Evolutionary conservation across 37 sponge, comb jelly and placozoan genomes (phyloP).

Genomic region (Agelas oroides): DNA sequence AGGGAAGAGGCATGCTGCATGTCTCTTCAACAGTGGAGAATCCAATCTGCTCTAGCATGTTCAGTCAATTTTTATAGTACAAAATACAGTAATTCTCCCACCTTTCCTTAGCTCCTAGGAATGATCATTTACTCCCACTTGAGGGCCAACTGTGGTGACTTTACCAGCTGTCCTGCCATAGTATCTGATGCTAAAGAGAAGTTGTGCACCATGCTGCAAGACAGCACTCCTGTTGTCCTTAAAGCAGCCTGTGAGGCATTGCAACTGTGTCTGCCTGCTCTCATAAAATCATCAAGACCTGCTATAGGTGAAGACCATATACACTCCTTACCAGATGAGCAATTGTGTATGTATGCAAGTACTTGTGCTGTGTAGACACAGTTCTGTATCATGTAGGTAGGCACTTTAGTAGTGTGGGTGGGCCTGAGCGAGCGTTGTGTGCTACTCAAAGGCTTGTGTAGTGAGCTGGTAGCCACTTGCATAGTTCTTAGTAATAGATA

Average conservation of each 20-base stretch:
- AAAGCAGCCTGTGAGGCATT: conserved; percentile 78
- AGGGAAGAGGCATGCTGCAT: no score
- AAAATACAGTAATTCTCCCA: no score
- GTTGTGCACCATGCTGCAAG: conserved; percentile 14
- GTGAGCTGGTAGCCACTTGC: no score
- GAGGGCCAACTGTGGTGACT: not conserved
- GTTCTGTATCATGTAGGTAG: not conserved
- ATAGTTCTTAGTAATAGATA: no score
- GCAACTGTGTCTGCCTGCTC: conserved; percentile 54
- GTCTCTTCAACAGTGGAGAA: no score
- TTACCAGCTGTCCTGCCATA: conserved; percentile 13
- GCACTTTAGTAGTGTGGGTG: no score
- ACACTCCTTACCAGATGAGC: not conserved
- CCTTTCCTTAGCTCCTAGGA: conserved; percentile 33
- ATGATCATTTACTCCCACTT: conserved; percentile 31
- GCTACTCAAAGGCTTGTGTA: no score
- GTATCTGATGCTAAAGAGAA: conserved; percentile 8
- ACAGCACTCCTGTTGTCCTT: conserved; percentile 61
- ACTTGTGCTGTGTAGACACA: not conserved
- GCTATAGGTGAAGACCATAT: not conserved
- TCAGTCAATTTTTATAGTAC: no score
- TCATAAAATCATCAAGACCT: conserved; percentile 24
- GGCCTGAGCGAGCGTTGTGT: no score
- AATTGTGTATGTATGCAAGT: not conserved
- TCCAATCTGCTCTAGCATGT: no score